These are phyloP conservation scores for Stratiomys singularior DNA, from an alignment of 2,888 invertebrate species.

Conservation along the genomic window DNA sequence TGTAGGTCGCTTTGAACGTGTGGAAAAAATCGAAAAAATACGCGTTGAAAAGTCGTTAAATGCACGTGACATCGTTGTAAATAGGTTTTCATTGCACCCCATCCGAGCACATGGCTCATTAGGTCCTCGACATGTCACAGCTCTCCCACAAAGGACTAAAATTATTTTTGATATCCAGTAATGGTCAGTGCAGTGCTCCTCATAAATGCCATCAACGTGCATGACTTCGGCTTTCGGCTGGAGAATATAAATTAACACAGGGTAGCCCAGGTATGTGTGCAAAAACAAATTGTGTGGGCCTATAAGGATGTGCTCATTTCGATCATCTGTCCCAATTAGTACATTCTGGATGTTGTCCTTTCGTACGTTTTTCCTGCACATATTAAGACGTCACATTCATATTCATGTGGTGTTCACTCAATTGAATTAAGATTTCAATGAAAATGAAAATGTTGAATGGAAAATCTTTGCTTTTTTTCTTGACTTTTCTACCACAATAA, in stretches of 20 bases:
- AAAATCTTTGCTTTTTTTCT: background rate
- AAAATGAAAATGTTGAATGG: background rate
- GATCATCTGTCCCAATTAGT: slow-evolving; percentile 23
- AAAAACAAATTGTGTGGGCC: background rate
- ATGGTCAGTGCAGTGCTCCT: slow-evolving; percentile 21
- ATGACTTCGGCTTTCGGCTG: background rate
- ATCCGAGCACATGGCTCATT: slow-evolving; percentile 49
- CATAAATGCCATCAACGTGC: background rate
- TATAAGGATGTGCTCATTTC: no score
- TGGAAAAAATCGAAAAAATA: slow-evolving; percentile 19
- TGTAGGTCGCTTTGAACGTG: background rate
- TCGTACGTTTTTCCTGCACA: background rate
- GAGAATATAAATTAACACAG: slow-evolving; percentile 4
- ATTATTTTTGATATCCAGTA: slow-evolving; percentile 46
- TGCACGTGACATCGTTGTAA: slow-evolving; percentile 49
- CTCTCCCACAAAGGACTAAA: slow-evolving; percentile 44
- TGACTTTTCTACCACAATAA: slow-evolving; percentile 27
- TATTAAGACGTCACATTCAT: slow-evolving; percentile 3
- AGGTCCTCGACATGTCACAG: slow-evolving; percentile 48
- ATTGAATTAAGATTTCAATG: slow-evolving; percentile 7
- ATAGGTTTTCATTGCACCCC: slow-evolving; percentile 50
- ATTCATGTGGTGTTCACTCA: background rate
- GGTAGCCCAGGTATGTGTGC: background rate
- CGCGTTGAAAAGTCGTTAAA: slow-evolving; percentile 46
- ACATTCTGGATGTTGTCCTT: background rate